Percentiles rank a stretch among this genome's conserved stretches.
These are phyloP conservation scores for Catajapyx aquilonaris DNA, from an alignment of 1,140 invertebrate species.

Conservation along the genomic window DNA sequence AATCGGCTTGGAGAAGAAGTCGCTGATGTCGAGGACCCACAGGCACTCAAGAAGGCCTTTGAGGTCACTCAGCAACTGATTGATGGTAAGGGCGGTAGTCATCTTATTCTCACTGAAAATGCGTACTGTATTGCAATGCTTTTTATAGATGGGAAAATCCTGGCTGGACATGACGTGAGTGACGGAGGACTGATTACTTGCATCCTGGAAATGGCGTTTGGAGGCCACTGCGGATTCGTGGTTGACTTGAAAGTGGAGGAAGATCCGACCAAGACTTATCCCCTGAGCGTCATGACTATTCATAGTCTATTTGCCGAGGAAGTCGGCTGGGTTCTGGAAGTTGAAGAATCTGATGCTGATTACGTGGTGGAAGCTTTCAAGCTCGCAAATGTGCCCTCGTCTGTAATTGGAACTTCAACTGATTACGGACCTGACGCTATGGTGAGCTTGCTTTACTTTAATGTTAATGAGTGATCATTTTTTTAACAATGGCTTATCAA, in stretches of 20 bases:
- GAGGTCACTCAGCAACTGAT: constrained; percentile 62
- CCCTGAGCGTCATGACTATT: constrained; percentile 40
- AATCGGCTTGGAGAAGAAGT: constrained; percentile 57
- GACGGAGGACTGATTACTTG: constrained; percentile 85
- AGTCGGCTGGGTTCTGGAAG: constrained; percentile 77
- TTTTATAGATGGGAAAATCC: constrained; percentile 37
- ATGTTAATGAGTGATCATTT: constrained; percentile 3
- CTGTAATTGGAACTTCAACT: constrained; percentile 43
- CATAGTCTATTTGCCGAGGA: constrained; percentile 88
- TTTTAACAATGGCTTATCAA: constrained; percentile 8
- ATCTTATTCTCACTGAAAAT: constrained; percentile 1
- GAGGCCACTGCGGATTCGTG: constrained; percentile 57
- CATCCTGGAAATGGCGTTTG: constrained; percentile 87
- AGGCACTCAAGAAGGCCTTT: constrained; percentile 49
- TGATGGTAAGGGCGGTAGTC: constrained; percentile 37
- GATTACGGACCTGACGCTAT: constrained; percentile 41
- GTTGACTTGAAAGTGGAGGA: constrained; percentile 29
- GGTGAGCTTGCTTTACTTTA: no score
- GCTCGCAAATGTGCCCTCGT: constrained; percentile 34
- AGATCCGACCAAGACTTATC: constrained; percentile 20
- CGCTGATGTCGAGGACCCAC: constrained; percentile 56
- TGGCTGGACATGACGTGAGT: constrained; percentile 89
- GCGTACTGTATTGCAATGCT: neutral
- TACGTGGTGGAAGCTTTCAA: constrained; percentile 38
- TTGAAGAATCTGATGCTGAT: constrained; percentile 29